Evolutionary conservation across 2,888 invertebrate species (phyloP), one percentile per base, ranked within the genome.

Genomic region (Agrochola litura): DNA sequence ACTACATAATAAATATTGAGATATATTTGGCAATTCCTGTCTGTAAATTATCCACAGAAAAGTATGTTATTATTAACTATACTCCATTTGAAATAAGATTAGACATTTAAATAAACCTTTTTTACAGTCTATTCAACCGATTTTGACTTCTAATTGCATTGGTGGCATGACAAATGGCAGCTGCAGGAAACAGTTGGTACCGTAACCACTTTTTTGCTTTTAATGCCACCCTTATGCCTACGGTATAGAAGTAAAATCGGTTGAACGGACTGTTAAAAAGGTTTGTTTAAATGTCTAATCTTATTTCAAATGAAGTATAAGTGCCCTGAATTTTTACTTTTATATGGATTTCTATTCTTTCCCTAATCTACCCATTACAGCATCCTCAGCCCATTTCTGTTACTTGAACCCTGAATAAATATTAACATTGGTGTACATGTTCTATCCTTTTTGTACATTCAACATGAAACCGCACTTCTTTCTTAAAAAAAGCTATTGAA

Each of bases 1-100:
- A 30, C 30, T 30, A 30, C 30, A 30, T 30, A 30, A 30, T 30
- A n/a, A n/a, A n/a, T 76, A 46, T 37, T 25, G 0, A 69, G 9
- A 60, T 49, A 64, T 71, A 76, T 61, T 70, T 76, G 56, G 43
- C 76, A 63, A 61, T 81, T 52, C 16, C 41, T 14, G n/a, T n/a
- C n/a, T 37, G 2, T 70, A 25, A 19, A 41, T 19, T 41, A 16
- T 41, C n/a, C 16, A 41, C 1, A 22, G 30, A 60, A 4, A 60
- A 25, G 6, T 19, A 9, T 37, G 58, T 49, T 22, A 22, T 1
- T 41, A 60, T 16, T 12, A n/a, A 41, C 37, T 30, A 30, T 30
- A 30, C 30, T 30, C 30, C 30, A 30, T 30, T 30, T 30, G 30
- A 30, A 30, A 30, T 30, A 30, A 30, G 30, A 30, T 30, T 30